phyloP scores from a whole-genome alignment of 1,140 invertebrate genomes.

The Uloborus diversus region DNA sequence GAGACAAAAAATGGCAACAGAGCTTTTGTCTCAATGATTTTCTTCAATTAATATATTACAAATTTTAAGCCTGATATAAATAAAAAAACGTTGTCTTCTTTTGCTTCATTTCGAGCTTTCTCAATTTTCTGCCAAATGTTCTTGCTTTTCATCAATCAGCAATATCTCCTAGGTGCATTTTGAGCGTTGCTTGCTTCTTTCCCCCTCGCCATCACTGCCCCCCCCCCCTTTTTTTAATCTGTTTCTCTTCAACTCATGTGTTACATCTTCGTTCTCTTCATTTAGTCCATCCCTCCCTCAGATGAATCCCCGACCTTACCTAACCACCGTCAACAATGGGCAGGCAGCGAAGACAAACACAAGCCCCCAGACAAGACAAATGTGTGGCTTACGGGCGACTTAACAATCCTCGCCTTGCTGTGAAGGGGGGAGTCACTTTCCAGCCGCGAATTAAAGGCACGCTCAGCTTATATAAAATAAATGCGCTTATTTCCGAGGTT shows the following conservation, averaged over 20 bases:
- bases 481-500: slow-evolving; percentile 54
- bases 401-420: slow-evolving; percentile 31
- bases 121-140: slow-evolving; percentile 50
- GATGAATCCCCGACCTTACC: too few relatives aligned
- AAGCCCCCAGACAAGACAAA: slow-evolving; percentile 47
- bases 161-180: slow-evolving; percentile 48
- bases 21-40: too few relatives aligned
- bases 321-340: slow-evolving; percentile 50
- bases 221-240: background rate
- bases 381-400: slow-evolving; percentile 51
- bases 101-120: slow-evolving; percentile 34
- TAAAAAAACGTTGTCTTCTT: slow-evolving; percentile 11
- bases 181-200: slow-evolving; percentile 12
- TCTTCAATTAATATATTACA: too few relatives aligned
- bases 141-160: slow-evolving; percentile 53
- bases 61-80: too few relatives aligned
- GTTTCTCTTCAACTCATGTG: too few relatives aligned
- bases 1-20: too few relatives aligned
- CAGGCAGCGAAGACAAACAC: slow-evolving; percentile 44
- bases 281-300: slow-evolving; percentile 19
- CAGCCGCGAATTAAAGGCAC: slow-evolving; percentile 37
- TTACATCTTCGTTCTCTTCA: slow-evolving; percentile 39
- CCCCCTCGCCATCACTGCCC: background rate
- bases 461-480: slow-evolving; percentile 50
- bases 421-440: slow-evolving; percentile 16